Percentiles rank a stretch among this genome's conserved stretches.
phyloP scores from a whole-genome alignment of 2,797 vertebrate genomes.

The Anomalospiza imberbis region DNA sequence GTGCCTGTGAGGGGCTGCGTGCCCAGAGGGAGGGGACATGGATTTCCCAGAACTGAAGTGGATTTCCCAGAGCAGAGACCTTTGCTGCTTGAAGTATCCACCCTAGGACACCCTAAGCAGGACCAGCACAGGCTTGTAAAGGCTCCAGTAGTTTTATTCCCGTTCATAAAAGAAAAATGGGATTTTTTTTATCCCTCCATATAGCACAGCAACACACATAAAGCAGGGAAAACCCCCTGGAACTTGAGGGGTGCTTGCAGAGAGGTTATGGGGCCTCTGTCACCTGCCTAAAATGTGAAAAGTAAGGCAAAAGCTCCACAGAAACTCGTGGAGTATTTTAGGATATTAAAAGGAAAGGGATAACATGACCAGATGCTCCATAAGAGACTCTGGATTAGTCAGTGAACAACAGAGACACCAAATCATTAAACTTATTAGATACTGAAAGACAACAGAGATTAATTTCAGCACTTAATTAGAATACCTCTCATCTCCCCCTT shows the following conservation, averaged over 20 bases:
- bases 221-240: background rate
- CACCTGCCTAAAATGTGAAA: background rate
- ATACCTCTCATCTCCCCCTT: background rate
- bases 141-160: background rate
- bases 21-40: background rate
- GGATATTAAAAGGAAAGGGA: background rate
- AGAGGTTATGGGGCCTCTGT: background rate
- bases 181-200: background rate
- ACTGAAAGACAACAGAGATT: constrained; percentile 13
- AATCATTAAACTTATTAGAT: background rate
- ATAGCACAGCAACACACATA: fast-evolving
- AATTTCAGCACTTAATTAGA: background rate
- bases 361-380: background rate
- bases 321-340: background rate
- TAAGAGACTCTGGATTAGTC: background rate
- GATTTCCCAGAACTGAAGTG: background rate
- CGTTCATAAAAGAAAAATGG: background rate
- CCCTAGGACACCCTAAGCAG: background rate
- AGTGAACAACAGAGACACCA: background rate
- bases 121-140: background rate
- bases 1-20: background rate
- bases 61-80: background rate
- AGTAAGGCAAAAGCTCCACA: background rate
- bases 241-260: background rate
- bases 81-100: fast-evolving